These are phyloP conservation scores for Larimichthys crocea DNA, from an alignment of 2,113 vertebrate genomes.

Conservation along the genomic window DNA sequence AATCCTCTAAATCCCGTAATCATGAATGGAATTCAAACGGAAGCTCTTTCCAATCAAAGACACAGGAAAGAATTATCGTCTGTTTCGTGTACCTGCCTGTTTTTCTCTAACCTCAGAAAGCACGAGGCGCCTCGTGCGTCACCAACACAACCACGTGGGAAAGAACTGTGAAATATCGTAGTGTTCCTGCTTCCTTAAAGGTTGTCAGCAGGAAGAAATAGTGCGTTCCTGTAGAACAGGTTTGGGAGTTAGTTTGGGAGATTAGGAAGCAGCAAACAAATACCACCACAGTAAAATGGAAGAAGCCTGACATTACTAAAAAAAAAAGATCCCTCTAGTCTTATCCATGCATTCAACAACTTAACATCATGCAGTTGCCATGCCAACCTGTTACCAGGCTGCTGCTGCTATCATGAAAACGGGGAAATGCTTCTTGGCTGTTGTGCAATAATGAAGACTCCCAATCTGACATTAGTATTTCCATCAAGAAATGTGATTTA, in stretches of 20 bases:
- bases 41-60: slow-evolving; percentile 33
- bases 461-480: slow-evolving; percentile 31
- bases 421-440: slow-evolving; percentile 48
- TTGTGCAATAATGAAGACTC: slow-evolving; percentile 44
- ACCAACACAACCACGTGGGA: slow-evolving; percentile 1
- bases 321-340: slow-evolving; percentile 41
- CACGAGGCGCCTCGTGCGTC: neutral
- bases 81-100: slow-evolving; percentile 5
- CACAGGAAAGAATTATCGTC: neutral
- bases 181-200: neutral
- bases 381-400: slow-evolving; percentile 76
- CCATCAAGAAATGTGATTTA: slow-evolving; percentile 6
- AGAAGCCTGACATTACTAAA: slow-evolving; percentile 36
- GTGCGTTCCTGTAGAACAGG: slow-evolving; percentile 10
- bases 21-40: slow-evolving; percentile 48
- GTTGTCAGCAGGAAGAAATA: slow-evolving; percentile 7
- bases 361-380: slow-evolving; percentile 76
- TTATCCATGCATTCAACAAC: slow-evolving; percentile 61
- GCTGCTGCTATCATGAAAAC: slow-evolving; percentile 50
- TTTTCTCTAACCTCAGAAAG: slow-evolving; percentile 13
- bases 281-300: slow-evolving; percentile 24
- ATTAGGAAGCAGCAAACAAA: slow-evolving; percentile 29
- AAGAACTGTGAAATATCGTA: neutral
- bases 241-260: slow-evolving; percentile 16
- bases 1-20: slow-evolving; percentile 57